Evolutionary conservation across 2,888 invertebrate species (phyloP).

Genomic region (Unio delphinus): DNA sequence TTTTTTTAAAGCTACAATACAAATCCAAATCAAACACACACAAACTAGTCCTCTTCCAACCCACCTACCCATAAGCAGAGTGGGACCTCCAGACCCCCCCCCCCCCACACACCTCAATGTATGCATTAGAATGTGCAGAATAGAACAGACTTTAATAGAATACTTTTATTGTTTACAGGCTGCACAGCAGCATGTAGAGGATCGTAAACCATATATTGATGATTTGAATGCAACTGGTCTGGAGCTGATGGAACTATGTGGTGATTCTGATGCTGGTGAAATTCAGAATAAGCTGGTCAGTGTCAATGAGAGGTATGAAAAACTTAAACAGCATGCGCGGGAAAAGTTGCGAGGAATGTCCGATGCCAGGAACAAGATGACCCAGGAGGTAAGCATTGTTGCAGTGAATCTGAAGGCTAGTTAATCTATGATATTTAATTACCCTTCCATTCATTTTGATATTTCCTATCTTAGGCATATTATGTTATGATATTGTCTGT

Average conservation of each 20-base stretch:
- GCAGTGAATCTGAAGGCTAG: neutral
- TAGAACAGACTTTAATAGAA: neutral
- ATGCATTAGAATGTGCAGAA: neutral
- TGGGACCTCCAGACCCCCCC: too few relatives aligned
- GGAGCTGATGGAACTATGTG: slow-evolving; percentile 69
- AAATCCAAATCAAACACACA: too few relatives aligned
- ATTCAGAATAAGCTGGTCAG: slow-evolving; percentile 65
- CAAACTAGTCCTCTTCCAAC: too few relatives aligned
- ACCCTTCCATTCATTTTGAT: too few relatives aligned
- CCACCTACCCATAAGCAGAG: too few relatives aligned
- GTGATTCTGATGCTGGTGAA: slow-evolving; percentile 67
- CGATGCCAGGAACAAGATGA: slow-evolving; percentile 60
- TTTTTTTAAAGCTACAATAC: too few relatives aligned
- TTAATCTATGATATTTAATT: neutral
- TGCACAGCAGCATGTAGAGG: slow-evolving; percentile 68
- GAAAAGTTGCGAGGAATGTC: slow-evolving; percentile 63
- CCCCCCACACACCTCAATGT: too few relatives aligned
- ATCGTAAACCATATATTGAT: slow-evolving; percentile 70
- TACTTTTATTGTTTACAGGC: slow-evolving; percentile 41
- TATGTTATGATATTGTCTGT: too few relatives aligned
- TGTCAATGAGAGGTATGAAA: slow-evolving; percentile 65
- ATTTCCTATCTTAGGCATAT: too few relatives aligned
- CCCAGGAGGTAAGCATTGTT: slow-evolving; percentile 58
- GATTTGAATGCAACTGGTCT: slow-evolving; percentile 68
- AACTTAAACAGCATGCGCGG: slow-evolving; percentile 61